Evolutionary conservation across 2,888 invertebrate genomes (phyloP), one percentile per base, ranked within the genome.

Genomic region (Herminia tarsipennalis): DNA sequence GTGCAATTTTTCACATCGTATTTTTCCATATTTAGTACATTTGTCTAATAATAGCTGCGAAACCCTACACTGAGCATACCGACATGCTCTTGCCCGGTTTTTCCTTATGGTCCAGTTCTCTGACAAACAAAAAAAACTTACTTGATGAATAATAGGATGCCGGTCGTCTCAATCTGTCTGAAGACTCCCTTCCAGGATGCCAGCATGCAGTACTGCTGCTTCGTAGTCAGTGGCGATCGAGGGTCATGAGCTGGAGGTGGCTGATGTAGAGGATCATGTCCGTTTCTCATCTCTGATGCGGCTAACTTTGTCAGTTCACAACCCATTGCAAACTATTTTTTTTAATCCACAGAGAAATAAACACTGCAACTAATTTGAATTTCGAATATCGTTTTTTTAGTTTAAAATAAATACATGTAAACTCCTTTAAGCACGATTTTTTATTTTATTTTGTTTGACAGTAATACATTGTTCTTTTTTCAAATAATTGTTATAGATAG

Each of bases 121-220:
- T n/a, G n/a, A n/a, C n/a, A n/a, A n/a, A 1, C 5, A 25, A 25
- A 25, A 30, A 14, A 6, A 0, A 94, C 96, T 94, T 92, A 97
- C 97, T 96, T 96, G 81, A 97, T 92, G 81, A 98, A 97, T 94
- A 98, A 95, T 77, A 94, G 93, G 61, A 97, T 94, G 4, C 97
- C 97, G 10, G 97, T 97, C 32, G 94, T 94, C 79, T 96, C 96
- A 86, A 97, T 95, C 45, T 97, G 96, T 65, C 97, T 93, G 79
- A 95, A 95, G 71, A 98, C 96, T 12, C 96, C 97, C 73, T 96
- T 97, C 98, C 97, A 98, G 0, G 97, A 97, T 1, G 97, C 97
- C 76, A 96, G 92, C 92, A 97, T 96, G 81, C 94, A 95, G 89
- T 96, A 97, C 85, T 95, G 96, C 86, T 98, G 97, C 70, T 95